These are phyloP conservation scores for Stenoptilia bipunctidactyla DNA, from an alignment of 2,888 invertebrate genomes.

Conservation along the genomic window DNA sequence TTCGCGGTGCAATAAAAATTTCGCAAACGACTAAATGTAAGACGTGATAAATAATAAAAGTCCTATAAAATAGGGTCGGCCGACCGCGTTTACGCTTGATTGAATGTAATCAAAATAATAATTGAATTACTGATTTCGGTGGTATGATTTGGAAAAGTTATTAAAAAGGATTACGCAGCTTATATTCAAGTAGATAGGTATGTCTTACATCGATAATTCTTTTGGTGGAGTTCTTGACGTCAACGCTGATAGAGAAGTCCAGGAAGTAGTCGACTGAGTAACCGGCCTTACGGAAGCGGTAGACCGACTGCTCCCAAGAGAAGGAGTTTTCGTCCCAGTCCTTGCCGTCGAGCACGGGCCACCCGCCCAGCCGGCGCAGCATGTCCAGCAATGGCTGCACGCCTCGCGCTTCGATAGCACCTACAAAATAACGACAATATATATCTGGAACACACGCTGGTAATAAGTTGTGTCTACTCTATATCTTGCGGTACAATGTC, in stretches of 20 bases:
- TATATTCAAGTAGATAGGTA: too few species aligned
- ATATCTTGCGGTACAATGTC: too few species aligned
- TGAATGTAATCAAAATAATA: slow-evolving; percentile 1
- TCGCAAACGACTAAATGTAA: slow-evolving; percentile 7
- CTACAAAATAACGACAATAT: too few species aligned
- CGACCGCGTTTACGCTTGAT: slow-evolving; percentile 18
- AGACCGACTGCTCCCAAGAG: slow-evolving; percentile 86
- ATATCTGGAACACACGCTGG: too few species aligned
- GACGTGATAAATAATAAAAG: neutral
- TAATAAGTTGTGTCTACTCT: too few species aligned
- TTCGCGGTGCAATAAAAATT: slow-evolving; percentile 10
- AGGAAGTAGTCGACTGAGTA: slow-evolving; percentile 92
- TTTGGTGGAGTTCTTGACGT: slow-evolving; percentile 88
- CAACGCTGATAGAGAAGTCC: slow-evolving; percentile 90
- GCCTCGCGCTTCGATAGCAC: slow-evolving; percentile 84
- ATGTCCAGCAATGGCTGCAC: slow-evolving; percentile 79
- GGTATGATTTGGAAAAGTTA: too few species aligned
- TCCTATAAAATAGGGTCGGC: slow-evolving; percentile 20
- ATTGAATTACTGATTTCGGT: too few species aligned
- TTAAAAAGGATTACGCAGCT: too few species aligned
- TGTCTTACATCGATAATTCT: slow-evolving; percentile 87
- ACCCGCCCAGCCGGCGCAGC: slow-evolving; percentile 86
- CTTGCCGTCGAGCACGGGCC: slow-evolving; percentile 90
- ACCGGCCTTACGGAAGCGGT: slow-evolving; percentile 82
- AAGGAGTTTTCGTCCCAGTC: slow-evolving; percentile 79